phyloP scores from a whole-genome alignment of 2,888 invertebrate genomes.

The Eristalinus sepulchralis region DNA sequence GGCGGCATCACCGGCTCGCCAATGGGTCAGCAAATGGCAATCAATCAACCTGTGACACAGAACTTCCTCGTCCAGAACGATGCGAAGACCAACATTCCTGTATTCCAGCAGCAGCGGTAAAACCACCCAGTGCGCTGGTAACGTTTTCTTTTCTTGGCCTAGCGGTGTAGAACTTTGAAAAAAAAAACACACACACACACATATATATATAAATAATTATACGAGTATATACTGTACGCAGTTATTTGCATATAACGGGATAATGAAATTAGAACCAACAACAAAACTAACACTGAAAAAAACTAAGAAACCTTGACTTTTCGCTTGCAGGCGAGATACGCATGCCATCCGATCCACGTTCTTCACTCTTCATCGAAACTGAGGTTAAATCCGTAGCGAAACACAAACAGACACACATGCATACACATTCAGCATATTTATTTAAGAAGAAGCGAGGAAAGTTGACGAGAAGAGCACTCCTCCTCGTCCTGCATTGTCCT shows the following conservation, averaged over 20 bases:
- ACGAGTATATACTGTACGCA: constrained; percentile 48
- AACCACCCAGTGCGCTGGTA: constrained; percentile 68
- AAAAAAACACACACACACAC: neutral
- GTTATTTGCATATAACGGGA: constrained; percentile 49
- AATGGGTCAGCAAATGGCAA: constrained; percentile 69
- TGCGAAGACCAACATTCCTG: constrained; percentile 80
- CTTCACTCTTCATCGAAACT: constrained; percentile 5
- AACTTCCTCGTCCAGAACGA: constrained; percentile 78
- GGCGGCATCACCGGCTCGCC: constrained; percentile 51
- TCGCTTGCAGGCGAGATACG: constrained; percentile 22
- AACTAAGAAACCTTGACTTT: constrained; percentile 4
- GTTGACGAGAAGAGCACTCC: neutral
- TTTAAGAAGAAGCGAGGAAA: no score
- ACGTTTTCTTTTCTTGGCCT: constrained; percentile 41
- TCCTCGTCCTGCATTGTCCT: constrained; percentile 3
- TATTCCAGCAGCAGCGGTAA: constrained; percentile 81
- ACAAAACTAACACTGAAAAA: constrained; percentile 5
- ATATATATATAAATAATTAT: constrained; percentile 43
- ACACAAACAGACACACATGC: neutral
- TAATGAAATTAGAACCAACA: constrained; percentile 19
- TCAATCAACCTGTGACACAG: constrained; percentile 75
- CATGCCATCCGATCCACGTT: neutral
- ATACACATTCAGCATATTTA: neutral
- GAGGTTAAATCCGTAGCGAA: constrained; percentile 10
- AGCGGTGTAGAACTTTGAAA: constrained; percentile 54